Percentiles rank a stretch among this genome's conserved stretches.
These are phyloP conservation scores for Gavia stellata DNA, from an alignment of 2,113 vertebrate species.

Conservation along the genomic window DNA sequence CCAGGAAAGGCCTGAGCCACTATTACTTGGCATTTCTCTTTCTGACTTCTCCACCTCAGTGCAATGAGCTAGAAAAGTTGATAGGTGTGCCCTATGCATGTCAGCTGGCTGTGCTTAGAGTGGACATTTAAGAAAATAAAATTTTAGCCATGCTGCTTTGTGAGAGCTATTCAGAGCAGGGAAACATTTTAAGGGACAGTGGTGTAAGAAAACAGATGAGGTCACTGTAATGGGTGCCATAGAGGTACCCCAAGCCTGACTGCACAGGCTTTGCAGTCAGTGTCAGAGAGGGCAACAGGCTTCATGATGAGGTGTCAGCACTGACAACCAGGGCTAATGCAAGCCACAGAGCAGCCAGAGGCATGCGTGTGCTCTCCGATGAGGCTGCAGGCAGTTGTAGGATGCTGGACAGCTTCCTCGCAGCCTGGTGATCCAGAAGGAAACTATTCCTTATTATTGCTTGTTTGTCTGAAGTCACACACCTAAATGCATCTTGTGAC, in stretches of 20 bases:
- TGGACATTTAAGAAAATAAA: not conserved
- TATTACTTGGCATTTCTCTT: not conserved
- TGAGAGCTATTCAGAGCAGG: not conserved
- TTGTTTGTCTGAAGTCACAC: slow-evolving; percentile 34
- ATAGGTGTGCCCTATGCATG: not conserved
- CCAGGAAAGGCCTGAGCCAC: not conserved
- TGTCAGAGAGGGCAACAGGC: not conserved
- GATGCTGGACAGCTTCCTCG: not conserved
- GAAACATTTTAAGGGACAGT: not conserved
- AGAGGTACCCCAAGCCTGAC: not conserved
- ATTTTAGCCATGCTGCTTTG: not conserved
- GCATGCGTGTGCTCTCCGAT: accelerated
- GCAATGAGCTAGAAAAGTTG: not conserved
- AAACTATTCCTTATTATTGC: slow-evolving; percentile 35
- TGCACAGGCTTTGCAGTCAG: not conserved
- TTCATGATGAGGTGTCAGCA: not conserved
- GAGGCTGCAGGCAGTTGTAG: not conserved
- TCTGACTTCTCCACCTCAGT: not conserved
- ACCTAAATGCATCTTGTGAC: not conserved
- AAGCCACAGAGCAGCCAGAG: not conserved
- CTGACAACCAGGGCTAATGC: not conserved
- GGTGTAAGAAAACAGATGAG: not conserved
- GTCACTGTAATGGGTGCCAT: not conserved
- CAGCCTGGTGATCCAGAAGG: not conserved
- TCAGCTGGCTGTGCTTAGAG: not conserved